Percentiles rank a stretch among this genome's conserved stretches.
Evolutionary conservation across 1,140 invertebrate genomes (phyloP).

Genomic region (Homarus americanus): DNA sequence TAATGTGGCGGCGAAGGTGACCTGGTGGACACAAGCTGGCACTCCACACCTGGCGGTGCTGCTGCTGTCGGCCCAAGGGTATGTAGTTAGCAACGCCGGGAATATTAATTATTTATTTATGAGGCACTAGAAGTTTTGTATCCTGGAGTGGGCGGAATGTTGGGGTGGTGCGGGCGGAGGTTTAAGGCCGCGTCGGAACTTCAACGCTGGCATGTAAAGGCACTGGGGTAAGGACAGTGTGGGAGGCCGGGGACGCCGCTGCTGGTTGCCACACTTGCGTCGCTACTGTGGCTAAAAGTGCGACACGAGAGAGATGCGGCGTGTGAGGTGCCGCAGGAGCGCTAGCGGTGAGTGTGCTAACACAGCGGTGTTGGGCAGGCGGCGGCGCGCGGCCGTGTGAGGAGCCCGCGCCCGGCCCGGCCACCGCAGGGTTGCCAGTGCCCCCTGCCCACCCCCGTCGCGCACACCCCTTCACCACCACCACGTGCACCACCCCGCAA

Average conservation of each 20-base stretch:
- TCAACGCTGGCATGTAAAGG: conserved; percentile 54
- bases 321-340: conserved; percentile 47
- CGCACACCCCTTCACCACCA: conserved; percentile 53
- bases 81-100: background rate
- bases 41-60: conserved; percentile 20
- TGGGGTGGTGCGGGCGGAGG: conserved; percentile 17
- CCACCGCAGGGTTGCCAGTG: conserved; percentile 26
- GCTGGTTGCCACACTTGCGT: conserved; percentile 41
- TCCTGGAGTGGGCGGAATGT: conserved; percentile 52
- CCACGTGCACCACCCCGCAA: conserved; percentile 31
- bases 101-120: background rate
- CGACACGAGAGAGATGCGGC: conserved; percentile 14
- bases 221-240: conserved; percentile 56
- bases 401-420: conserved; percentile 21
- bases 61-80: conserved; percentile 1
- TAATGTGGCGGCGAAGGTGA: background rate
- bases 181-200: conserved; percentile 23
- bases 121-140: conserved; percentile 50
- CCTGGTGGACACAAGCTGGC: too few relatives aligned
- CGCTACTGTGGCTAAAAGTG: conserved; percentile 28
- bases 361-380: conserved; percentile 59
- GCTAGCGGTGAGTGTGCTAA: conserved; percentile 35
- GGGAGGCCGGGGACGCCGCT: conserved; percentile 48
- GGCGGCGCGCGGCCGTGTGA: conserved; percentile 67
- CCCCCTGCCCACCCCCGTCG: conserved; percentile 33